These are phyloP conservation scores for Sarotherodon lohbergeri DNA, from an alignment of 2,113 vertebrate species.

Conservation along the genomic window DNA sequence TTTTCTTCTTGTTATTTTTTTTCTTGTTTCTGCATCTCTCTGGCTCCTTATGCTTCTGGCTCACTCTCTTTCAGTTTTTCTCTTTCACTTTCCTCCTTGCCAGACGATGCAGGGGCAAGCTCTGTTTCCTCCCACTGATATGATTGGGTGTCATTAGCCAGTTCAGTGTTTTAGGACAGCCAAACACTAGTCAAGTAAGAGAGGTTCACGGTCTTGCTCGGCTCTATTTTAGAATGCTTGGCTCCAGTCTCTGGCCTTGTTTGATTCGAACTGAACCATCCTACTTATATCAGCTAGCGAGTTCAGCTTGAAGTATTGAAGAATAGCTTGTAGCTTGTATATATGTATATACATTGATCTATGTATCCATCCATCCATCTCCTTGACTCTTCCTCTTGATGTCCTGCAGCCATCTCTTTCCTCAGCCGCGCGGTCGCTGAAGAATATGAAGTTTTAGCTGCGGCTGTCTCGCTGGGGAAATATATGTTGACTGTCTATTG, in stretches of 20 bases:
- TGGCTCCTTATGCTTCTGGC: background rate
- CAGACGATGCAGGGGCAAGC: background rate
- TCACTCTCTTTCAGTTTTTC: background rate
- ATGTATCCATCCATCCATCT: background rate
- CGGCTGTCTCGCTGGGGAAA: slow-evolving; percentile 63
- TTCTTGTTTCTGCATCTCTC: background rate
- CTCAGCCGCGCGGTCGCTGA: slow-evolving; percentile 11
- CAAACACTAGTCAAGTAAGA: background rate
- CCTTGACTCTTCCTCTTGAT: slow-evolving; percentile 3
- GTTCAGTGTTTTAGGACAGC: background rate
- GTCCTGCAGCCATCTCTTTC: slow-evolving; percentile 27
- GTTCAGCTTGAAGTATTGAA: background rate
- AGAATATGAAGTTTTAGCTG: slow-evolving; percentile 51
- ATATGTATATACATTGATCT: background rate
- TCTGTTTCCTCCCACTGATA: slow-evolving; percentile 49
- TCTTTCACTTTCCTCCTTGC: background rate
- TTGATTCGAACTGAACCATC: background rate
- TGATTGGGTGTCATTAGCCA: slow-evolving; percentile 60
- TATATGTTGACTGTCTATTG: slow-evolving; percentile 59
- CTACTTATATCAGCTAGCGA: background rate
- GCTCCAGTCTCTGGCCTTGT: background rate
- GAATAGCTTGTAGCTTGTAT: background rate
- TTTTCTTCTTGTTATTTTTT: background rate
- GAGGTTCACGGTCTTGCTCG: slow-evolving; percentile 21
- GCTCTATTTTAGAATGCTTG: background rate